A percentile compares a stretch with the other conserved stretches of the same genome.
These are phyloP conservation scores for Drosophila lacertosa DNA, from an alignment of 1,140 invertebrate species.

Conservation along the genomic window DNA sequence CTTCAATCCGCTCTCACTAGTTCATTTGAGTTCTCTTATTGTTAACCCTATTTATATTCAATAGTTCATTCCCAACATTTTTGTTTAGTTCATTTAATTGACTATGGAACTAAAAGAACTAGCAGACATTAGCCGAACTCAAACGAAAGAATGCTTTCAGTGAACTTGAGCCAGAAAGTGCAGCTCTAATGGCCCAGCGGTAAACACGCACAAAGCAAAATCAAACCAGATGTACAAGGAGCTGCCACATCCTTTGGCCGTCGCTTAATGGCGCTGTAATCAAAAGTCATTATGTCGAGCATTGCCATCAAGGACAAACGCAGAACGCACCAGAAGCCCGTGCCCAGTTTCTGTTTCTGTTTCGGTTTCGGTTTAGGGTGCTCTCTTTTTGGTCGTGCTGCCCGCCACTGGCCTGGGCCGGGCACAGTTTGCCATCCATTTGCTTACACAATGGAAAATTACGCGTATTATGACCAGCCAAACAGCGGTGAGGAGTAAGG, in stretches of 20 bases:
- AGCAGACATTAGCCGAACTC: background rate
- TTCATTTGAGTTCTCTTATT: no score
- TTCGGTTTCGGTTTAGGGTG: conserved; percentile 1
- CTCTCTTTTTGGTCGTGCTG: conserved; percentile 42
- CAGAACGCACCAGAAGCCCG: no score
- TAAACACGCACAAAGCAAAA: conserved; percentile 41
- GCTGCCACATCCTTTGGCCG: conserved; percentile 42
- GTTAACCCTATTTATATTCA: background rate
- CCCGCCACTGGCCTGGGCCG: conserved; percentile 9
- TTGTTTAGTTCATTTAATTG: background rate
- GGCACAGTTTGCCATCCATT: conserved; percentile 53
- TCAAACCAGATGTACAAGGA: conserved; percentile 77
- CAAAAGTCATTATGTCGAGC: conserved; percentile 77
- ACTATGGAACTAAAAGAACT: no score
- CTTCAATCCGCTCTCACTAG: background rate
- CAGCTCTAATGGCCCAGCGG: background rate
- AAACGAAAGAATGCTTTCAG: background rate
- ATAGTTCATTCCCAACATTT: background rate
- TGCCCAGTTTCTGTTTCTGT: background rate
- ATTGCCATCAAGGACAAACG: conserved; percentile 65
- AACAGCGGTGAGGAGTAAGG: conserved; percentile 2
- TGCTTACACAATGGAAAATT: conserved; percentile 65
- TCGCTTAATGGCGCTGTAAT: conserved; percentile 79
- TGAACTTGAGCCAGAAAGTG: background rate
- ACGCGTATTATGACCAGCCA: conserved; percentile 74